A percentile compares a stretch with the other conserved stretches of the same genome.
Evolutionary conservation across 2,888 invertebrate genomes (phyloP).

Genomic region (Eurytoma californica): DNA sequence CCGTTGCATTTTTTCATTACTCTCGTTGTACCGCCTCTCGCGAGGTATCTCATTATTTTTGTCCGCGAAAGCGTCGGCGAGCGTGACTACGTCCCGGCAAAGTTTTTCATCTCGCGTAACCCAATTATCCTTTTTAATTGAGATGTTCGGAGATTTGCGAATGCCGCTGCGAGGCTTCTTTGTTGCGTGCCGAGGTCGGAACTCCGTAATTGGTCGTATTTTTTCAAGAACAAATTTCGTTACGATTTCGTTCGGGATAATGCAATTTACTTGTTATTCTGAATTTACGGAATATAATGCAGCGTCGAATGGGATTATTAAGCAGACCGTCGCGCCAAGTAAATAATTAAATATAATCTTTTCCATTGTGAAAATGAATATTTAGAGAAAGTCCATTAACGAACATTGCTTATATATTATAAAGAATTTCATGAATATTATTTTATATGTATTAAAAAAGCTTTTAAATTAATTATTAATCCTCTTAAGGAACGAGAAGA

Average conservation of each 20-base stretch:
- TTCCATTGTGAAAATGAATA: no score
- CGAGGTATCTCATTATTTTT: not conserved
- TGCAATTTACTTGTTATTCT: not conserved
- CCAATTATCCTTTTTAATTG: constrained; percentile 21
- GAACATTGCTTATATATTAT: no score
- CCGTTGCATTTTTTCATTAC: not conserved
- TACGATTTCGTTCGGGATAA: no score
- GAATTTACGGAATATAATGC: not conserved
- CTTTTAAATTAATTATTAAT: no score
- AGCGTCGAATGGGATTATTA: not conserved
- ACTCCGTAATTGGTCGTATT: constrained; percentile 13
- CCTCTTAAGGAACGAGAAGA: no score
- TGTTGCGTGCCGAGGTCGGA: not conserved
- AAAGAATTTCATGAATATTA: no score
- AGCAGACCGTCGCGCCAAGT: not conserved
- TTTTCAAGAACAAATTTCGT: not conserved
- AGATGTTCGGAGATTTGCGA: constrained; percentile 13
- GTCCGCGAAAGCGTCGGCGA: not conserved
- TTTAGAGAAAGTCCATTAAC: no score
- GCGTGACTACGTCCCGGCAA: no score
- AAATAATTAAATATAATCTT: no score
- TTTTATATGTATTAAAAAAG: no score
- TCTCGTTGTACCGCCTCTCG: not conserved
- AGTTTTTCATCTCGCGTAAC: constrained; percentile 22
- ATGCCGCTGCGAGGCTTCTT: not conserved